Evolutionary conservation across 2,888 invertebrate species (phyloP).

Genomic region (Melieria picta): DNA sequence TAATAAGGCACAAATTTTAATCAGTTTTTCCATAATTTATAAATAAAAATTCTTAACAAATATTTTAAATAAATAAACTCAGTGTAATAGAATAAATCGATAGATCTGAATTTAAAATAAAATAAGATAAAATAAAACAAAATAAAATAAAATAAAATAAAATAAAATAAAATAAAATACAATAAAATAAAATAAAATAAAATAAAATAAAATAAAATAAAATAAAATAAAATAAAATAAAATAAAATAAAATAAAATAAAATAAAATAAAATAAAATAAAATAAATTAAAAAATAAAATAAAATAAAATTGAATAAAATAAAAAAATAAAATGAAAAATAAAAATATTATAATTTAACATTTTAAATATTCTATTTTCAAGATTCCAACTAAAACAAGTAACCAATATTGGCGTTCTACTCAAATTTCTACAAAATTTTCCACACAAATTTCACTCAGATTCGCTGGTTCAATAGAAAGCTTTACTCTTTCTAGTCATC

Average conservation of each 20-base stretch:
- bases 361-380: too few relatives aligned
- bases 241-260: neutral
- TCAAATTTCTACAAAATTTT: too few relatives aligned
- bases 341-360: too few relatives aligned
- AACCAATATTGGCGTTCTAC: too few relatives aligned
- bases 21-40: too few relatives aligned
- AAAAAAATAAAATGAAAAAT: neutral
- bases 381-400: too few relatives aligned
- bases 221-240: neutral
- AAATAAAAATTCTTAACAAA: too few relatives aligned
- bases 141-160: constrained; percentile 1
- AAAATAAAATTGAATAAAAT: neutral
- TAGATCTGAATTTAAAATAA: neutral
- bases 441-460: too few relatives aligned
- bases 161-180: neutral
- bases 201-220: neutral
- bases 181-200: neutral
- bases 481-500: too few relatives aligned
- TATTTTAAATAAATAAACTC: too few relatives aligned
- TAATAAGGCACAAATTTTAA: too few relatives aligned
- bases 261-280: neutral
- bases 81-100: constrained; percentile 1
- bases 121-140: neutral
- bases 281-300: neutral
- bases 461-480: too few relatives aligned